These are phyloP conservation scores for Aphaenogaster ashmeadi DNA, from an alignment of 1,140 invertebrate species.

Conservation along the genomic window DNA sequence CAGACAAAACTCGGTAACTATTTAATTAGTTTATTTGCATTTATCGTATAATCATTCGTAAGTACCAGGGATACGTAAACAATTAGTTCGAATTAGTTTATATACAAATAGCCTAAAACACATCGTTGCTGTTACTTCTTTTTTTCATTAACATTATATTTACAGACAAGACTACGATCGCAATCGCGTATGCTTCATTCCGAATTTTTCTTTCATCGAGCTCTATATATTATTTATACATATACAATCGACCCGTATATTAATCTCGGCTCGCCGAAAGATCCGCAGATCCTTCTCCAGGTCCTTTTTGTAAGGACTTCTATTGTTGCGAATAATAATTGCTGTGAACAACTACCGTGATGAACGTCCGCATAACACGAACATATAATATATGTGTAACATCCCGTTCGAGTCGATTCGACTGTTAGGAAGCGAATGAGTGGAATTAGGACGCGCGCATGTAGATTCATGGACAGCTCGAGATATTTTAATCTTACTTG, in stretches of 20 bases:
- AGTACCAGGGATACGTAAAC: slow-evolving; percentile 76
- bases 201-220: neutral
- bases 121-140: slow-evolving; percentile 55
- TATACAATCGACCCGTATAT: slow-evolving; percentile 75
- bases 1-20: slow-evolving; percentile 47
- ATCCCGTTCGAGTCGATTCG: neutral
- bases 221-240: slow-evolving; percentile 68
- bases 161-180: slow-evolving; percentile 65
- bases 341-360: neutral
- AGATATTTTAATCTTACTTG: neutral
- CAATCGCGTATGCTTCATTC: slow-evolving; percentile 8
- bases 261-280: slow-evolving; percentile 67
- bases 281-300: slow-evolving; percentile 45
- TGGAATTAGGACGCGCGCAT: slow-evolving; percentile 7
- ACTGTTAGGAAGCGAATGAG: slow-evolving; percentile 22
- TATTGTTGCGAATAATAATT: slow-evolving; percentile 48
- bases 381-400: neutral
- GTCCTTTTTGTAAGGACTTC: slow-evolving; percentile 55
- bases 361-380: slow-evolving; percentile 12
- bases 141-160: slow-evolving; percentile 68
- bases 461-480: neutral
- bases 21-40: slow-evolving; percentile 78
- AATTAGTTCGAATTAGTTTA: slow-evolving; percentile 76
- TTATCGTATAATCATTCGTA: slow-evolving; percentile 75
- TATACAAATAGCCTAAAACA: slow-evolving; percentile 78